A percentile compares a stretch with the other conserved stretches of the same genome.
Conservation (phyloP, 2,797 vertebrate genomes). For the Paedocypris micromegethes region DNA sequence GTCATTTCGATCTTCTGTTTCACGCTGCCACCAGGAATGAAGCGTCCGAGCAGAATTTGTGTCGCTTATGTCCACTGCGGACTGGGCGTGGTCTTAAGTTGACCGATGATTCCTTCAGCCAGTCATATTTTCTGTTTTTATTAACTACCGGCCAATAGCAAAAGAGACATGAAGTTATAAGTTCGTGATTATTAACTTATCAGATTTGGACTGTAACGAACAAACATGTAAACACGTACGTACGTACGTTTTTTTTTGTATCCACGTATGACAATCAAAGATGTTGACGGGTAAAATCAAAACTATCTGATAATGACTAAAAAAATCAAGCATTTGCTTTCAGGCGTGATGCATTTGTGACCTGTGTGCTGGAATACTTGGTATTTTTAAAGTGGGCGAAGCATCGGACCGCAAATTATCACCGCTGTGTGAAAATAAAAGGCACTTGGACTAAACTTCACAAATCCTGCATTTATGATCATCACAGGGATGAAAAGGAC, state of each 20-base stretch:
- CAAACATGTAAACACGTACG: no score
- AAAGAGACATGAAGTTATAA: background rate
- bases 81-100: background rate
- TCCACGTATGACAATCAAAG: background rate
- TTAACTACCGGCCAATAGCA: constrained; percentile 11
- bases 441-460: constrained; percentile 2
- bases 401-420: background rate
- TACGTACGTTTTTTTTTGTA: no score
- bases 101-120: constrained; percentile 6
- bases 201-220: no score
- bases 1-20: constrained; percentile 12
- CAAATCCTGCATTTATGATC: background rate
- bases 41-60: background rate
- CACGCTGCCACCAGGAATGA: background rate
- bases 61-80: background rate
- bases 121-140: background rate
- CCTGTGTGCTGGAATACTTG: constrained; percentile 9
- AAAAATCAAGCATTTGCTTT: background rate
- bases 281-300: constrained; percentile 4
- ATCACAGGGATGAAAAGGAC: no score
- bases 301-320: background rate
- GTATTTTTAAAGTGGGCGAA: constrained; percentile 1
- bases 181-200: background rate
- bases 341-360: constrained; percentile 24
- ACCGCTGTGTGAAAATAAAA: constrained; percentile 6